A percentile compares a stretch with the other conserved stretches of the same genome.
Evolutionary conservation across 2,888 invertebrate species (phyloP).

Genomic region (Serripes groenlandicus): DNA sequence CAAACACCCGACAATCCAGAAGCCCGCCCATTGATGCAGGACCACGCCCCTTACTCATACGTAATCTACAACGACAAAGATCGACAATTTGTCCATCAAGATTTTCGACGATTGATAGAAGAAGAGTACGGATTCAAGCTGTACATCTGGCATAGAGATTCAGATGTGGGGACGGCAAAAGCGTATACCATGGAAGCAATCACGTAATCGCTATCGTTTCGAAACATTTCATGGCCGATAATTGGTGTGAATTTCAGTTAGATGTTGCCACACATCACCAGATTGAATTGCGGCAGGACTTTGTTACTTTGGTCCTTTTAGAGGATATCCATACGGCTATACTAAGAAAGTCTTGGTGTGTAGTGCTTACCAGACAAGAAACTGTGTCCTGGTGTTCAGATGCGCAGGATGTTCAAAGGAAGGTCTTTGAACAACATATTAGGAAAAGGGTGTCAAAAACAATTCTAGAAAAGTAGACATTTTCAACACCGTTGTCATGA

Average conservation of each 20-base stretch:
- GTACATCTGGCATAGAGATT: conserved; percentile 30
- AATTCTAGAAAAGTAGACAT: too few species aligned
- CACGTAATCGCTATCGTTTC: conserved; percentile 60
- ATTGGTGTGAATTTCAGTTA: conserved; percentile 66
- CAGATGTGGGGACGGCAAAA: conserved; percentile 18
- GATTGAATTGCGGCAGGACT: conserved; percentile 28
- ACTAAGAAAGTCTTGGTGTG: conserved; percentile 34
- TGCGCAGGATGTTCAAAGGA: conserved; percentile 20
- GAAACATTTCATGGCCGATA: conserved; percentile 45
- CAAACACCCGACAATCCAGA: conserved; percentile 5
- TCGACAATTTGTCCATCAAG: conserved; percentile 4
- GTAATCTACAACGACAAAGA: conserved; percentile 32
- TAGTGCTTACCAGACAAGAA: conserved; percentile 28
- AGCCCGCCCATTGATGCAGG: conserved; percentile 4
- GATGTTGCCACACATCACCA: conserved; percentile 44
- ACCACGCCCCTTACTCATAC: conserved; percentile 21
- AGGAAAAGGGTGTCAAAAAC: conserved; percentile 8
- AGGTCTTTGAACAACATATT: conserved; percentile 43
- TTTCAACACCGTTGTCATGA: too few species aligned
- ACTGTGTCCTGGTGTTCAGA: conserved; percentile 36
- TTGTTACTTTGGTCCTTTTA: conserved; percentile 44
- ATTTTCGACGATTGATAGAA: conserved; percentile 24
- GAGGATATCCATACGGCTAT: conserved; percentile 36
- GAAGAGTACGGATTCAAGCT: conserved; percentile 22
- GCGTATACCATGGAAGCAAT: conserved; percentile 51